phyloP scores from a whole-genome alignment of 53 echinoderm and acorn worm genomes.

The Astropecten irregularis region DNA sequence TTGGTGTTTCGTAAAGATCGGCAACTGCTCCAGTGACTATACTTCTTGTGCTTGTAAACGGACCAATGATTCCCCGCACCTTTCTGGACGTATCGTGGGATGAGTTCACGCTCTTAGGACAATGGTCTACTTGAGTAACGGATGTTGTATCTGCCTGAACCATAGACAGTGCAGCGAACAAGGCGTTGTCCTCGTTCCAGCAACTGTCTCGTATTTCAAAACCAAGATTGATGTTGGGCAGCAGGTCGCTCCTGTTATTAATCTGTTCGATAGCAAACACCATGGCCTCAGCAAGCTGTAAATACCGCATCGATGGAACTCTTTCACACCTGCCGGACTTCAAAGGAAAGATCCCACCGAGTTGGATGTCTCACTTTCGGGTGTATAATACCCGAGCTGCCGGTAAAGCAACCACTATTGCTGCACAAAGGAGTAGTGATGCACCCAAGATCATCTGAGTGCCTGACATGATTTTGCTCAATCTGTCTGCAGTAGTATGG shows the following conservation, averaged over 20 bases:
- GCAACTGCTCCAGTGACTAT: not conserved
- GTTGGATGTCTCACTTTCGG: not conserved
- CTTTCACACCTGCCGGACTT: not conserved
- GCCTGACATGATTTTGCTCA: too few relatives aligned
- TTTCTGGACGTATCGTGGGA: not conserved
- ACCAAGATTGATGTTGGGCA: not conserved
- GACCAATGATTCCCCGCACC: not conserved
- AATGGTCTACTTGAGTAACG: not conserved
- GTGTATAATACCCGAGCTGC: not conserved
- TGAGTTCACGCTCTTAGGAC: too few relatives aligned
- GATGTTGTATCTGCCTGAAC: not conserved
- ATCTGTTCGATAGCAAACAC: not conserved
- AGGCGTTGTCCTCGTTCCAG: not conserved
- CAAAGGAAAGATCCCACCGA: slow-evolving; percentile 8
- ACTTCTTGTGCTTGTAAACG: not conserved
- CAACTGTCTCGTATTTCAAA: not conserved
- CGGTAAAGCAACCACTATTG: not conserved
- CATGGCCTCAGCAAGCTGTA: slow-evolving; percentile 17
- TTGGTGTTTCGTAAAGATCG: not conserved
- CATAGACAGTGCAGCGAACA: slow-evolving; percentile 1
- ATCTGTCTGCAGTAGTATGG: too few relatives aligned
- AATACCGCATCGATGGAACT: not conserved
- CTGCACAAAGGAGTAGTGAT: too few relatives aligned
- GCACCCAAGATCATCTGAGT: too few relatives aligned
- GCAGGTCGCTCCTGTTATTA: not conserved